A percentile compares a stretch with the other conserved stretches of the same genome.
Conservation (phyloP, 2,797 vertebrate species). For the Karalla daura region DNA sequence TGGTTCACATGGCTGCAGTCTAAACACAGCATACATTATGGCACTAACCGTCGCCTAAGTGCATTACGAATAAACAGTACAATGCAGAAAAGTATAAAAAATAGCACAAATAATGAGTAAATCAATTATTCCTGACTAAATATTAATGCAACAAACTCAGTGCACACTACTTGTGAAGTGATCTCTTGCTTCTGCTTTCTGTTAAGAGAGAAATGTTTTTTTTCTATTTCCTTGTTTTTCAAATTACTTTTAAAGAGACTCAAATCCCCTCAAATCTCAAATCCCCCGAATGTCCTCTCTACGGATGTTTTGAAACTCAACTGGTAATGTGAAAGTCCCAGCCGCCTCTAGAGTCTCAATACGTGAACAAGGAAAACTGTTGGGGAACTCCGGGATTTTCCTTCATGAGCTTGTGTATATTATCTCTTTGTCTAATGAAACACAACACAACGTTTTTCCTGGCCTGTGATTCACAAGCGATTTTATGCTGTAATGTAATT, state of each 20-base stretch:
- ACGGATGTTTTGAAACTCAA: constrained; percentile 18
- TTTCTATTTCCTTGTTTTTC: background rate
- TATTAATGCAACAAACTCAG: constrained; percentile 9
- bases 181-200: background rate
- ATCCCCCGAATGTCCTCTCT: background rate
- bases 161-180: background rate
- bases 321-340: constrained; percentile 3
- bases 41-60: constrained; percentile 31
- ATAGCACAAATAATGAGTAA: constrained; percentile 11
- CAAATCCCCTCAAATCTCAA: background rate
- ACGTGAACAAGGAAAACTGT: background rate
- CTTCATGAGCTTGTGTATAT: background rate
- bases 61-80: constrained; percentile 40
- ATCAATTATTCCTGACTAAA: constrained; percentile 24
- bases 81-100: constrained; percentile 4
- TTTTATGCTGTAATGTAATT: background rate
- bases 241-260: background rate
- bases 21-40: constrained; percentile 58
- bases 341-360: background rate
- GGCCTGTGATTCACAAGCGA: background rate
- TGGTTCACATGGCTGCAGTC: constrained; percentile 43
- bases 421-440: background rate
- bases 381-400: constrained; percentile 7
- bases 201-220: constrained; percentile 4
- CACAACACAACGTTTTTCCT: background rate